These are phyloP conservation scores for Tympanoctomys barrerae DNA, from an alignment of 2,797 vertebrate species.

Conservation along the genomic window DNA sequence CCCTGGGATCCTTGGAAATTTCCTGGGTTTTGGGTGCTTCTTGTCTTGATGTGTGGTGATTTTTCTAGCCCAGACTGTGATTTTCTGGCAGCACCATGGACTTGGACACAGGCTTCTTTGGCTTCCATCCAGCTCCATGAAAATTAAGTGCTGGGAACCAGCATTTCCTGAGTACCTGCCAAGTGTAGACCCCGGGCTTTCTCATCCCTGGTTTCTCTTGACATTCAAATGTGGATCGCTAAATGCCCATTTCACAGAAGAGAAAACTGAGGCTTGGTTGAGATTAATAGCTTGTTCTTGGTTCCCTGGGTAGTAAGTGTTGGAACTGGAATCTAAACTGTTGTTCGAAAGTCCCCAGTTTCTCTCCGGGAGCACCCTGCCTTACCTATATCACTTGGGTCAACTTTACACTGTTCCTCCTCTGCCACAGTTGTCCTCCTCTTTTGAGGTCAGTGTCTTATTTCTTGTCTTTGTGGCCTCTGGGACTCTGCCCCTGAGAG, in stretches of 20 bases:
- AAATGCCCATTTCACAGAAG: background rate
- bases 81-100: background rate
- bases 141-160: background rate
- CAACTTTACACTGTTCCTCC: background rate
- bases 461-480: background rate
- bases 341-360: background rate
- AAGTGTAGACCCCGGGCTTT: background rate
- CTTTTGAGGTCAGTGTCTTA: background rate
- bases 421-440: background rate
- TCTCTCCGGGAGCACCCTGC: background rate
- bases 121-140: background rate
- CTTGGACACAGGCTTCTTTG: background rate
- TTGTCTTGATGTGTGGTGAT: background rate
- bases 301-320: background rate
- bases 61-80: background rate
- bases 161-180: rapidly evolving
- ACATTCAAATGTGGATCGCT: background rate
- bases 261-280: background rate
- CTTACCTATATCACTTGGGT: background rate
- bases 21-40: background rate
- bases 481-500: background rate
- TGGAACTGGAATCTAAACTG: background rate
- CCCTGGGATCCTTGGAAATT: background rate
- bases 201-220: background rate
- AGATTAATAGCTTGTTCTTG: background rate